These are phyloP conservation scores for Frankliniella intonsa DNA, from an alignment of 2,888 invertebrate species.

Conservation along the genomic window DNA sequence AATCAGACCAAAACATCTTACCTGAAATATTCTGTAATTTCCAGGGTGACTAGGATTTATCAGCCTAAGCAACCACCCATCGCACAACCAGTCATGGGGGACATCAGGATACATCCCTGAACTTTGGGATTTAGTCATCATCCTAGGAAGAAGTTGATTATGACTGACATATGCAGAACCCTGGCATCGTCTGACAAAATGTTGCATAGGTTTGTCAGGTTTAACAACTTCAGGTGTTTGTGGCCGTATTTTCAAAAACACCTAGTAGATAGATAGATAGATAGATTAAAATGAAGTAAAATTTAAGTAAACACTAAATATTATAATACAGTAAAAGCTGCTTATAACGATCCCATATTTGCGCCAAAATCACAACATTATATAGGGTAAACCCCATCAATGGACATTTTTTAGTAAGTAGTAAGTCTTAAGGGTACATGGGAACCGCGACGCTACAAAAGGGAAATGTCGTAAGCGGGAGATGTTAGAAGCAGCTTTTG, in stretches of 20 bases:
- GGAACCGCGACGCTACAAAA: no score
- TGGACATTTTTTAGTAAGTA: no score
- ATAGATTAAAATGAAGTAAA: no score
- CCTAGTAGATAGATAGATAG: no score
- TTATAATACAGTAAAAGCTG: no score
- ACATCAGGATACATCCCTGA: constrained; percentile 74
- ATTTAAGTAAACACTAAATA: no score
- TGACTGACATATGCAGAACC: constrained; percentile 36
- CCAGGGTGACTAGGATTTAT: constrained; percentile 69
- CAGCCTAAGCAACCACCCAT: constrained; percentile 78
- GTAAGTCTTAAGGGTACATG: no score
- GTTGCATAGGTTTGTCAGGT: constrained; percentile 41
- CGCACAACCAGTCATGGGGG: constrained; percentile 89
- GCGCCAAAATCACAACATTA: no score
- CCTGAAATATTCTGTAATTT: constrained; percentile 75
- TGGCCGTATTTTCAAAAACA: neutral
- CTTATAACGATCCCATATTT: no score
- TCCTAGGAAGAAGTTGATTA: constrained; percentile 46
- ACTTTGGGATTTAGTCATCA: constrained; percentile 78
- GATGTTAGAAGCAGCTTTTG: no score
- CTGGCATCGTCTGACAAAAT: constrained; percentile 47
- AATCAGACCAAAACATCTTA: constrained; percentile 40
- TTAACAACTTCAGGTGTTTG: neutral
- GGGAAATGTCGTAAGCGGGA: no score
- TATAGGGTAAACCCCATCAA: no score